These are phyloP conservation scores for Melipona beecheii DNA, from an alignment of 2,888 invertebrate species.

Conservation along the genomic window DNA sequence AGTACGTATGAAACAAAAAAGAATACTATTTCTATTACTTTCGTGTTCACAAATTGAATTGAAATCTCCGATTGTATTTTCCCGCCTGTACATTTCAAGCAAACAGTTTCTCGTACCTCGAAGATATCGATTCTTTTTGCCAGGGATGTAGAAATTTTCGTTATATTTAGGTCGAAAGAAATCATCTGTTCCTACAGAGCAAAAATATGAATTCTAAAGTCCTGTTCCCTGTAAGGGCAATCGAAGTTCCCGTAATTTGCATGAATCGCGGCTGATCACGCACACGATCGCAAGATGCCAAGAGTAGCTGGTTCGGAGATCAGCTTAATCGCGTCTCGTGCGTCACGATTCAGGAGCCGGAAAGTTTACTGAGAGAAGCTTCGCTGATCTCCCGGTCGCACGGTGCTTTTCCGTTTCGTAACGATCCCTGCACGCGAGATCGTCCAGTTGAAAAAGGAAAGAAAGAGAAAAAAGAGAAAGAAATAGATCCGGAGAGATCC, in stretches of 20 bases:
- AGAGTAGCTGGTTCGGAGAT: constrained; percentile 45
- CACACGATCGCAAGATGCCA: constrained; percentile 59
- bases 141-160: not conserved
- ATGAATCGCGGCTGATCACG: constrained; percentile 35
- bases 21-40: too few species aligned
- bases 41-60: too few species aligned
- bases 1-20: too few species aligned
- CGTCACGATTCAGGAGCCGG: constrained; percentile 30
- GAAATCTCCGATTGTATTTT: too few species aligned
- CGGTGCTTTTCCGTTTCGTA: constrained; percentile 5
- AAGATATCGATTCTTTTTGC: too few species aligned
- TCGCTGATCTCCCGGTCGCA: constrained; percentile 23
- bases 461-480: not conserved
- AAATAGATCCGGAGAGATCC: constrained; percentile 30
- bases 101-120: too few species aligned
- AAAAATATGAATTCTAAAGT: not conserved
- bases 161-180: not conserved
- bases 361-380: constrained; percentile 25
- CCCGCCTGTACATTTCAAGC: too few species aligned
- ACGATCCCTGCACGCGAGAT: constrained; percentile 21
- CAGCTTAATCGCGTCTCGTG: constrained; percentile 55
- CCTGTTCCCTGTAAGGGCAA: too few species aligned
- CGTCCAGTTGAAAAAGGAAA: constrained; percentile 3
- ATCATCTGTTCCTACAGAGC: not conserved
- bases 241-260: not conserved